phyloP scores from a whole-genome alignment of 2,888 invertebrate genomes.

The Diaperis boleti region DNA sequence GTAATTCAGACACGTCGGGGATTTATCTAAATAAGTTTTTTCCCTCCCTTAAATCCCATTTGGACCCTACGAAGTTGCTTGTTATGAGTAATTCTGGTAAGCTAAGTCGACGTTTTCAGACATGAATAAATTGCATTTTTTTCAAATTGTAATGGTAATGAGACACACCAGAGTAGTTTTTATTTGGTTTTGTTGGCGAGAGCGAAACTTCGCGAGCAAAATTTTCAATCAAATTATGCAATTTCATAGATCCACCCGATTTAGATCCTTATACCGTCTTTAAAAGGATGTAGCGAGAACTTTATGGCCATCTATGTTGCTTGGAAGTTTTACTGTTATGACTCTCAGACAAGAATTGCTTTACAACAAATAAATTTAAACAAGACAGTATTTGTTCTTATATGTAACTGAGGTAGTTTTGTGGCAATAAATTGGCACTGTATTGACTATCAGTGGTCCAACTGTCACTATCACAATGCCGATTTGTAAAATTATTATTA shows the following conservation, averaged over 20 bases:
- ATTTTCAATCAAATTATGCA: conserved; percentile 10
- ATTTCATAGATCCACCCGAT: too few relatives aligned
- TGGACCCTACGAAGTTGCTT: conserved; percentile 16
- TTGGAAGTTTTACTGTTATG: too few relatives aligned
- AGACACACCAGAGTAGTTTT: conserved; percentile 1
- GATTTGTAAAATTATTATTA: background rate
- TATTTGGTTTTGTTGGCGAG: background rate
- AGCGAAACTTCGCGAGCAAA: background rate
- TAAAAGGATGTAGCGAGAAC: too few relatives aligned
- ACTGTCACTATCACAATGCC: background rate
- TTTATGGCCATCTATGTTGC: too few relatives aligned
- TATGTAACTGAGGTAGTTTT: too few relatives aligned
- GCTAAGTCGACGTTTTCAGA: conserved; percentile 12
- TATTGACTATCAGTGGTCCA: too few relatives aligned
- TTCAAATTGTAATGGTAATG: background rate
- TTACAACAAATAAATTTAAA: too few relatives aligned
- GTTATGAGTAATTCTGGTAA: conserved; percentile 26
- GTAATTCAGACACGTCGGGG: conserved; percentile 21
- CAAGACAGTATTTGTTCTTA: too few relatives aligned
- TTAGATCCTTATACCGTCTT: too few relatives aligned
- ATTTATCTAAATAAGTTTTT: conserved; percentile 20
- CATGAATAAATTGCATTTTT: conserved; percentile 13
- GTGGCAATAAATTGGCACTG: too few relatives aligned
- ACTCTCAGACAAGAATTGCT: too few relatives aligned
- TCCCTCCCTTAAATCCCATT: conserved; percentile 20